Evolutionary conservation across 2,888 invertebrate species (phyloP).

Genomic region (Girardia tigrina): DNA sequence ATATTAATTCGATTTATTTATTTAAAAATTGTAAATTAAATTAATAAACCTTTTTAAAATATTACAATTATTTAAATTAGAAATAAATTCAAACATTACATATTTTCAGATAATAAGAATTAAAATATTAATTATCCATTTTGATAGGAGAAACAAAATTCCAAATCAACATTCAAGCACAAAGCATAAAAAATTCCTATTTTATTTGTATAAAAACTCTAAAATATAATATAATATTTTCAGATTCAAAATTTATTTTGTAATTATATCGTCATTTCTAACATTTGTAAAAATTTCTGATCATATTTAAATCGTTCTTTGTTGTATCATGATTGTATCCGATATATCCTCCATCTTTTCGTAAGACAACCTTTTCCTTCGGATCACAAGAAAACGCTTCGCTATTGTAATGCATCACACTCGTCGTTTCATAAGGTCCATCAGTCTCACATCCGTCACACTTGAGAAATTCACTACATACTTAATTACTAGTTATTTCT

Average conservation of each 20-base stretch:
- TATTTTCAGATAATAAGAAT: no score
- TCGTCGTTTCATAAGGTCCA: neutral
- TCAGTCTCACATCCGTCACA: neutral
- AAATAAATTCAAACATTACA: no score
- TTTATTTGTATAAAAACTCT: no score
- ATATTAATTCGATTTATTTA: no score
- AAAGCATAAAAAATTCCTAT: no score
- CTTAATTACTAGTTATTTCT: neutral
- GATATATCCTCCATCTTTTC: neutral
- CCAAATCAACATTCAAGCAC: no score
- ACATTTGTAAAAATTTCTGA: neutral
- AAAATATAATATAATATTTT: no score
- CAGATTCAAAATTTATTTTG: neutral
- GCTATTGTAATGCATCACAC: neutral
- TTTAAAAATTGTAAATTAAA: no score
- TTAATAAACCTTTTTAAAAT: no score
- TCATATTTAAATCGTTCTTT: neutral
- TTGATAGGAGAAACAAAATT: no score
- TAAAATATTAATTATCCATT: no score
- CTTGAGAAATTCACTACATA: neutral
- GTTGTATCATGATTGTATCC: neutral
- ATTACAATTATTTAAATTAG: no score
- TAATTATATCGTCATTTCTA: neutral
- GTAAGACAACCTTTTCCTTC: neutral
- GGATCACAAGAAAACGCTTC: neutral